Evolutionary conservation across 1,140 invertebrate genomes (phyloP).

Genomic region (Caenorhabditis briggsae): DNA sequence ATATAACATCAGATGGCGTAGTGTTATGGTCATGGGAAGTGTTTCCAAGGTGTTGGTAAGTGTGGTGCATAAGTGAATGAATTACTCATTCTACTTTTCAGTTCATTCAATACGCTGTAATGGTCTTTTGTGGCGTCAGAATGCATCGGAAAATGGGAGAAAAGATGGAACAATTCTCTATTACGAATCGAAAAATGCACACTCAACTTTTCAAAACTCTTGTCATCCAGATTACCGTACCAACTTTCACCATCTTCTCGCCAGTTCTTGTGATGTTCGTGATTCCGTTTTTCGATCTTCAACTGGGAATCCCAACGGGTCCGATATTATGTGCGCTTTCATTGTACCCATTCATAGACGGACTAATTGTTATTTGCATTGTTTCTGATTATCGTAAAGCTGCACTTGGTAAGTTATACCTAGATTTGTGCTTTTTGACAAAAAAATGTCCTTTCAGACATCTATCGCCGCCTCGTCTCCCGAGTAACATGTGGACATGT

Average conservation of each 20-base stretch:
- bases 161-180: conserved; percentile 31
- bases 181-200: conserved; percentile 21
- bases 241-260: not conserved
- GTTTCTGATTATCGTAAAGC: conserved; percentile 37
- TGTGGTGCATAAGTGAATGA: not conserved
- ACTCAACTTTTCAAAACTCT: conserved; percentile 27
- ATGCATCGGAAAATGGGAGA: conserved; percentile 27
- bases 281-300: conserved; percentile 5
- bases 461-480: not conserved
- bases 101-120: conserved; percentile 39
- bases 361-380: conserved; percentile 21
- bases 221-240: not conserved
- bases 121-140: conserved; percentile 26
- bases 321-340: not conserved
- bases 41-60: conserved; percentile 18
- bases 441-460: not conserved
- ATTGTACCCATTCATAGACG: conserved; percentile 38
- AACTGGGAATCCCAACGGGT: conserved; percentile 5
- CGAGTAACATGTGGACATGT: not conserved
- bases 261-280: conserved; percentile 8
- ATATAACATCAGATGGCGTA: conserved; percentile 26
- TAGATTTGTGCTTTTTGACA: not conserved
- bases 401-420: not conserved
- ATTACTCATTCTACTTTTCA: not conserved
- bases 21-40: conserved; percentile 46